Percentiles rank a stretch among this genome's conserved stretches.
Conservation (phyloP, 2,113 vertebrate species). For the Chamaetylas fuelleborni region DNA sequence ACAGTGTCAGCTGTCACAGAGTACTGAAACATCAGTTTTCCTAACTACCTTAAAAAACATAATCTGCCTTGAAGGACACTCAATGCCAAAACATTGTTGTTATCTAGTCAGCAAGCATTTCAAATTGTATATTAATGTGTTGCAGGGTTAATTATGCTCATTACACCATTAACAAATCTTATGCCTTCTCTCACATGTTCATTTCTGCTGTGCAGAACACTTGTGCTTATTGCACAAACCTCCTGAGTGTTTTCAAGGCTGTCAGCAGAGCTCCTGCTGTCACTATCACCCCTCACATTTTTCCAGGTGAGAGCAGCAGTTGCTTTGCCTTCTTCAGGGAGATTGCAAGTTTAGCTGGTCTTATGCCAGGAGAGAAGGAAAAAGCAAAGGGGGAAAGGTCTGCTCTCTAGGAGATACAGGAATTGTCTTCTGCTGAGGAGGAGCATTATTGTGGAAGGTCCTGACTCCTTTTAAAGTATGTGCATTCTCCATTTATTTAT, state of each 20-base stretch:
- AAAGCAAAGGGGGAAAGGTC: background rate
- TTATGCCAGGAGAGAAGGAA: background rate
- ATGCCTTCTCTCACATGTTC: background rate
- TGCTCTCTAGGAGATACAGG: background rate
- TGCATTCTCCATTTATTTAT: background rate
- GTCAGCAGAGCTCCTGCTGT: background rate
- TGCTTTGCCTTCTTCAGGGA: background rate
- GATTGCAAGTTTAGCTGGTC: background rate
- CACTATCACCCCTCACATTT: background rate
- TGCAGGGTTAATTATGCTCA: background rate
- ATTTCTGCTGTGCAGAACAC: background rate
- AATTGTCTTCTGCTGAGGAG: background rate
- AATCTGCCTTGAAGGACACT: background rate
- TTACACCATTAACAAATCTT: background rate
- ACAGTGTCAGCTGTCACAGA: background rate
- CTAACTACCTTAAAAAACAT: background rate
- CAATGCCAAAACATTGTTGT: background rate
- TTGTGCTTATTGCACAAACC: background rate
- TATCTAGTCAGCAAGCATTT: background rate
- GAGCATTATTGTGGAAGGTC: background rate
- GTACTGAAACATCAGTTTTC: conserved; percentile 16
- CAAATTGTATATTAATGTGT: background rate
- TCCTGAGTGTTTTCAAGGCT: background rate
- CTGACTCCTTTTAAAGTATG: background rate
- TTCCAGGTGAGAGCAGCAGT: background rate